Percentiles rank a stretch among this genome's conserved stretches.
These are phyloP conservation scores for Rhinichthys klamathensis DNA, from an alignment of 2,113 vertebrate species.

Conservation along the genomic window DNA sequence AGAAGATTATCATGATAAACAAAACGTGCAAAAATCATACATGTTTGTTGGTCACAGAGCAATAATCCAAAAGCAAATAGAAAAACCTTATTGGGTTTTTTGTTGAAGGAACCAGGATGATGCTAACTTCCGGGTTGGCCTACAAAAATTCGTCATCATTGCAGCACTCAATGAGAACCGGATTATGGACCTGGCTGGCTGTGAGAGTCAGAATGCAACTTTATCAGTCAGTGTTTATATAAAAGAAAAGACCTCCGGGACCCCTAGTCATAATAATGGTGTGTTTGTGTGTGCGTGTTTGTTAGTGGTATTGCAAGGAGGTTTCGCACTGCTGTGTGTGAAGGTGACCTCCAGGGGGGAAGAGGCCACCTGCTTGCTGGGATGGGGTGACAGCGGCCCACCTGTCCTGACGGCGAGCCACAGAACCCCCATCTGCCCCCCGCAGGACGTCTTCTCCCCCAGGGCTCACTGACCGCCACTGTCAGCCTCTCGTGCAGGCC, in stretches of 20 bases:
- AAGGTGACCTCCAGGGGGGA: constrained; percentile 75
- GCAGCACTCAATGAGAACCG: background rate
- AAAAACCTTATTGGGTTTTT: no score
- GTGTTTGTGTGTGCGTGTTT: constrained; percentile 51
- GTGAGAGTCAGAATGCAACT: background rate
- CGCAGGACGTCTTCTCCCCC: constrained; percentile 68
- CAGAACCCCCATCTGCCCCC: constrained; percentile 67
- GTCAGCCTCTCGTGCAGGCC: constrained; percentile 67
- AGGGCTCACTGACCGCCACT: constrained; percentile 73
- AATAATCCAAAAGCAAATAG: no score
- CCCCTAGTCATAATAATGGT: constrained; percentile 45
- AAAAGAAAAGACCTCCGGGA: background rate
- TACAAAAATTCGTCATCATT: no score
- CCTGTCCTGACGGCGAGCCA: constrained; percentile 73
- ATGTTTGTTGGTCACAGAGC: no score
- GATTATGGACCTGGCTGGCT: background rate
- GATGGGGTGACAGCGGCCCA: constrained; percentile 79
- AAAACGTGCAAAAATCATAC: no score
- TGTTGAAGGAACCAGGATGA: no score
- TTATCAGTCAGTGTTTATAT: background rate
- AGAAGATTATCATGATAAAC: no score
- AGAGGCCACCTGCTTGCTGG: constrained; percentile 78
- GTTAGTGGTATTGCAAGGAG: constrained; percentile 60
- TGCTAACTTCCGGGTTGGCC: no score
- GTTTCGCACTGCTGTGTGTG: constrained; percentile 59